Base-by-base conservation (phyloP, 1,140 invertebrate genomes). In the Calliphora vicina region DNA sequence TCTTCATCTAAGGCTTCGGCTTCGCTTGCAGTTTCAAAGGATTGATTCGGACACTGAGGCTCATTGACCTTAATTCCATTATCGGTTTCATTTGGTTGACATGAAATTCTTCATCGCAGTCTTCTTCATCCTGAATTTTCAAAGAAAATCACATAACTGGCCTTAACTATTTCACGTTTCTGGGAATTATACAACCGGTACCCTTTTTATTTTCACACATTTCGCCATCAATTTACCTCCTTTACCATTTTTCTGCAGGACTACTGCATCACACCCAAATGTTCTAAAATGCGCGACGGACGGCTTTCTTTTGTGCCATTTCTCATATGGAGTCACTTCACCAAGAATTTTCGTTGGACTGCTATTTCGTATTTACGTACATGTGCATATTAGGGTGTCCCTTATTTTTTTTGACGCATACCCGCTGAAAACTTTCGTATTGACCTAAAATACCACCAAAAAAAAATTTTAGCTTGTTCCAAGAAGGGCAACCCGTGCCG, bases 261-360 rank as follows among this genome's bases (percentile, higher is more conserved):
- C 86, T 82, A 86, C 86, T 13, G 80, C 87, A 27, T 50, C 81
- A 67, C 86, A 87, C 0, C 88, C 90, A 85, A 90, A 91, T 13
- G 88, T 57, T 80, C 85, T 80, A 10, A 91, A 73, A 80, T 89
- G 84, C 27, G 82, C 84, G 0, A 91, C 72, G 78, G 88, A 83
- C 35, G 88, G 87, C 74, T 88, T 86, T 45, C 27, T 78, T 1
- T 45, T 35, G n/a, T 20, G 25, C 73, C 42, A 84, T 29, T 12
- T 35, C 20, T 84, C 74, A 23, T 80, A 81, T 26, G 43, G 82
- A 5, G 84, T 83, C 1, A 50, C 43, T n/a, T 50, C 20, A 20
- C 71, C 26, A 27, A 73, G 27, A 42, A 78, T 12, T 20, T 43
- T 43, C 13, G 29, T 43, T 43, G 43, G 43, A 20, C 43, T 43